Conservation (phyloP, 2,113 vertebrate genomes). For the Rissa tridactyla region DNA sequence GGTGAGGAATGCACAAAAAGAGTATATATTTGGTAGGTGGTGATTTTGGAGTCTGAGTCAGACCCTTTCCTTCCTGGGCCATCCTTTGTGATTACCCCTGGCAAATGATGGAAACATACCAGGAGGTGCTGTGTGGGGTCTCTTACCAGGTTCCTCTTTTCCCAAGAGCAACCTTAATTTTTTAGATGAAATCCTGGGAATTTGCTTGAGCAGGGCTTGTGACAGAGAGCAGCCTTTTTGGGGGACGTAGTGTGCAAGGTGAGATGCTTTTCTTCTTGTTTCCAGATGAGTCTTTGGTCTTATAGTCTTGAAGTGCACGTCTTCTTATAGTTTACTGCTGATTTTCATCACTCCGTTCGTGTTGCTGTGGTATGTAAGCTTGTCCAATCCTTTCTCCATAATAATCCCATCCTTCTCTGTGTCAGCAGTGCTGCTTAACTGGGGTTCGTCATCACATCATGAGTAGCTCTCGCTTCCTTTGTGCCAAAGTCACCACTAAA, state of each 20-base stretch:
- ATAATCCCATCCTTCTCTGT: neutral
- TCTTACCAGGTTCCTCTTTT: neutral
- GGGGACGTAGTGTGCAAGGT: neutral
- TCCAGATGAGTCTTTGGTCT: neutral
- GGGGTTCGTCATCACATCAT: neutral
- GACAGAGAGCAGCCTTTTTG: neutral
- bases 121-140: neutral
- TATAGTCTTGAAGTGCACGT: neutral
- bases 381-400: neutral
- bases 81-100: neutral
- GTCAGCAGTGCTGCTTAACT: neutral
- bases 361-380: neutral
- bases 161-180: neutral
- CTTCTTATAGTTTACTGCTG: neutral
- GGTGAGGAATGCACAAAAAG: conserved; percentile 17
- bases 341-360: neutral
- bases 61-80: neutral
- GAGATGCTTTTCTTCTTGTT: neutral
- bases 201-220: neutral
- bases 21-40: neutral
- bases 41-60: neutral
- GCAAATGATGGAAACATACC: neutral
- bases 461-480: neutral
- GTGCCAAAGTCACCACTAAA: neutral
- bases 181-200: neutral